Conservation (phyloP, 2,797 vertebrate genomes). For the Typhlichthys subterraneus region DNA sequence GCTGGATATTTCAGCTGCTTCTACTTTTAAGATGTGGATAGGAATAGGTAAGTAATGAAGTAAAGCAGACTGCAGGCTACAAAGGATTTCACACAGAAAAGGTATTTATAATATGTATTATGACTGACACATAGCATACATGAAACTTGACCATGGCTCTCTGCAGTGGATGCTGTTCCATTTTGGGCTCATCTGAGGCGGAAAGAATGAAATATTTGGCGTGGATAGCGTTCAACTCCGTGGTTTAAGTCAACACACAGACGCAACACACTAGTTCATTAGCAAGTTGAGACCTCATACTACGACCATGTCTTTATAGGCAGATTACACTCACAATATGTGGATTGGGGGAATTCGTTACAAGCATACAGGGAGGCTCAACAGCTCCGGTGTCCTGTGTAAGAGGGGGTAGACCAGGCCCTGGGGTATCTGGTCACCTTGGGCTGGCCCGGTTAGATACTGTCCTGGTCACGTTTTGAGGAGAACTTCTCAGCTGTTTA, state of each 20-base stretch:
- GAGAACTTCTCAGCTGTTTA: slow-evolving; percentile 56
- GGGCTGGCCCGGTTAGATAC: slow-evolving; percentile 12
- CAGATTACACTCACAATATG: slow-evolving; percentile 46
- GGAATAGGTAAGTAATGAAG: no score
- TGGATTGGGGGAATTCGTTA: slow-evolving; percentile 46
- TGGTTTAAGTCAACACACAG: slow-evolving; percentile 47
- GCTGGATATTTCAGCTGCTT: no score
- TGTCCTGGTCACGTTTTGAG: slow-evolving; percentile 18
- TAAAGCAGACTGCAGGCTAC: no score
- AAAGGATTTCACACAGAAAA: no score
- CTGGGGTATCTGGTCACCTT: slow-evolving; percentile 31
- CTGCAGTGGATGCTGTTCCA: no score
- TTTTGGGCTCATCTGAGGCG: no score
- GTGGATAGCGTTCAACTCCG: slow-evolving; percentile 31
- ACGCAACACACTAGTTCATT: slow-evolving; percentile 54
- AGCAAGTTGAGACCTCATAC: slow-evolving; percentile 51
- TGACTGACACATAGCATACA: no score
- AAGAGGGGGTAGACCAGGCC: slow-evolving; percentile 18
- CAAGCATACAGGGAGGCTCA: slow-evolving; percentile 39
- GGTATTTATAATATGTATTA: no score
- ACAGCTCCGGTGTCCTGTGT: slow-evolving; percentile 45
- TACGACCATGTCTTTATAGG: slow-evolving; percentile 44
- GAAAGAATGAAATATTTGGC: slow-evolving; percentile 32
- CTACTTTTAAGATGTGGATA: no score
- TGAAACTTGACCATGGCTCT: no score